Conservation (phyloP, 1,140 invertebrate genomes). For the Pseudoatta argentina region DNA sequence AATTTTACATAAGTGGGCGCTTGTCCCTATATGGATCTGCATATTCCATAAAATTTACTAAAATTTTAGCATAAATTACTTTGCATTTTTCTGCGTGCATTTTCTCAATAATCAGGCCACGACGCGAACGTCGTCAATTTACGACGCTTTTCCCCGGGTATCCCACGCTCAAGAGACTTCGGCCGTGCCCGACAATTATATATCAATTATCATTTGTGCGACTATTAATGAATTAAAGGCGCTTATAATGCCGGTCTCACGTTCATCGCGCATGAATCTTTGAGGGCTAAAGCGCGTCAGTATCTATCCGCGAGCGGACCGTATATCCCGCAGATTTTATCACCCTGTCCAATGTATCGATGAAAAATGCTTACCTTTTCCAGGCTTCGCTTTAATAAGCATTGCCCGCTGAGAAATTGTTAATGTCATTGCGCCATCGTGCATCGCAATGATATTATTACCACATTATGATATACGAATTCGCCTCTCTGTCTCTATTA, state of each 20-base stretch:
- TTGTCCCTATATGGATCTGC: too few relatives aligned
- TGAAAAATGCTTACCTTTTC: conserved; percentile 42
- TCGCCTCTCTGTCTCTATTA: background rate
- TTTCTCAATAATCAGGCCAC: conserved; percentile 59
- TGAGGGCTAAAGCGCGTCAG: conserved; percentile 19
- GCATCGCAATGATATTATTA: conserved; percentile 35
- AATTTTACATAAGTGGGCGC: too few relatives aligned
- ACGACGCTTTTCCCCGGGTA: conserved; percentile 16
- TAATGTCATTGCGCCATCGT: conserved; percentile 32
- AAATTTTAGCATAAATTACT: too few relatives aligned
- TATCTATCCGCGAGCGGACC: conserved; percentile 45
- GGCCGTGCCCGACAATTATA: conserved; percentile 62
- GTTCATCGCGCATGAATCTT: conserved; percentile 71
- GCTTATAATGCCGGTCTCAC: conserved; percentile 59
- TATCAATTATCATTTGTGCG: conserved; percentile 72
- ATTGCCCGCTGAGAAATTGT: conserved; percentile 43
- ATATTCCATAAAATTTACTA: too few relatives aligned
- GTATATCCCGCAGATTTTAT: conserved; percentile 48
- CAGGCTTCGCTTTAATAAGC: conserved; percentile 41
- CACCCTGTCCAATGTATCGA: conserved; percentile 1
- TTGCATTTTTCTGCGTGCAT: background rate
- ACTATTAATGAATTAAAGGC: conserved; percentile 76
- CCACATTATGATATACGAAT: conserved; percentile 14
- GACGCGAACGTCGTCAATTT: conserved; percentile 13
- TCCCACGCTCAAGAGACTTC: conserved; percentile 54